Percentiles rank a stretch among this genome's conserved stretches.
phyloP scores from a whole-genome alignment of 2,888 invertebrate genomes.

The Pilophorus perplexus region DNA sequence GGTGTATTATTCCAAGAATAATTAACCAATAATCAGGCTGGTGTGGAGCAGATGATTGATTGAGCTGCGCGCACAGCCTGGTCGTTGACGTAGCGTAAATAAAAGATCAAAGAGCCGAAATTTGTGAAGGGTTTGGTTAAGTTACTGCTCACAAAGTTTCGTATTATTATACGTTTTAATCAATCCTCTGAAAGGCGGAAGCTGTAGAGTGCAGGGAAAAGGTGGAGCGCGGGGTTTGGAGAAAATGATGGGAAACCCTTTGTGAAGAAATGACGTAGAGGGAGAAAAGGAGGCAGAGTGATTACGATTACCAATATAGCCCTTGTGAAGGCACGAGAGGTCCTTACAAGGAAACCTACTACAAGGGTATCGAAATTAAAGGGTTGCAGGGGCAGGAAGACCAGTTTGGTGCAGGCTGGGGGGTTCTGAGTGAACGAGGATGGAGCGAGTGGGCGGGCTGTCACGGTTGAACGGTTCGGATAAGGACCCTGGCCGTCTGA shows the following conservation, averaged over 20 bases:
- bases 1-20: too few relatives aligned
- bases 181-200: constrained; percentile 3
- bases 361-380: constrained; percentile 38
- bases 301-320: constrained; percentile 38
- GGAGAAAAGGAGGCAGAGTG: constrained; percentile 19
- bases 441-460: not conserved
- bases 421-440: not conserved
- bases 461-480: constrained; percentile 35
- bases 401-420: not conserved
- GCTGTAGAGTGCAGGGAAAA: not conserved
- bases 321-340: constrained; percentile 28
- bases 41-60: too few relatives aligned
- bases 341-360: constrained; percentile 23
- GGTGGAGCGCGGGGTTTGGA: not conserved
- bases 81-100: not conserved
- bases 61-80: too few relatives aligned
- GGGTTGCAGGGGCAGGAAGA: not conserved
- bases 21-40: too few relatives aligned
- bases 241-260: constrained; percentile 29
- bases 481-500: constrained; percentile 21
- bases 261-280: constrained; percentile 34
- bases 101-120: not conserved
- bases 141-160: too few relatives aligned
- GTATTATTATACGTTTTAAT: constrained; percentile 28
- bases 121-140: constrained; percentile 1